Base-by-base conservation (phyloP, 2,113 vertebrate species). In the Pardalotus punctatus region DNA sequence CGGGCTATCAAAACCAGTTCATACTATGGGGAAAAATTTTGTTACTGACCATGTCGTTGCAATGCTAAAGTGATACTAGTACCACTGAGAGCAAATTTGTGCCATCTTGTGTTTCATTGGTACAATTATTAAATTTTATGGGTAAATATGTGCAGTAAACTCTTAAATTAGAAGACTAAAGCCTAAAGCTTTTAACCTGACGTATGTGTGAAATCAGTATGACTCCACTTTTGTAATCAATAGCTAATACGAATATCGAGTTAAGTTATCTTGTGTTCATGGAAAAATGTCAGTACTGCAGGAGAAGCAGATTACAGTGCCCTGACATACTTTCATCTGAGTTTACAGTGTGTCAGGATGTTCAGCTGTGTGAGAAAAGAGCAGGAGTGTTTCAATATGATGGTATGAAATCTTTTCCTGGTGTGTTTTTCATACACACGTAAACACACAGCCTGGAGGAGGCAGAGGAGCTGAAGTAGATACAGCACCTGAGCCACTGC, bases 251-350 rank as follows among this genome's bases (percentile, higher is more conserved):
- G 24, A 65, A 58, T 33, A 88, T 8, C 20, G 50, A 57, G 48
- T 51, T 61, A 70, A 85, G 13, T 70, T 69, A 65, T 79, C 67
- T 69, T 78, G 57, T 69, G 79, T 48, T 96, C 81, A 88, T 5
- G 47, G 84, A 0, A 4, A 95, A 97, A 95, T 81, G 60, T 74
- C 76, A 47, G 65, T 51, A 78, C 62, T 54, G 8, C 47, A 65
- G 83, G 71, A 97, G 87, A 90, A 91, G 95, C 78, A 12, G 54
- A 93, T 53, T 48, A 61, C 94, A 95, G 90, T 28, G 89, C 73
- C 74, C 70, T 97, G 95, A 94, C 35, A 9, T 58, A 50, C 1
- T 16, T 87, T 96, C 95, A 94, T 67, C 77, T 77, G 91, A 93
- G 83, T 94, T 92, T 91, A 93, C 45, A 94, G 43, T 14, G 82